phyloP scores from a whole-genome alignment of 2,113 vertebrate species.

The Ibidorhyncha struthersii region DNA sequence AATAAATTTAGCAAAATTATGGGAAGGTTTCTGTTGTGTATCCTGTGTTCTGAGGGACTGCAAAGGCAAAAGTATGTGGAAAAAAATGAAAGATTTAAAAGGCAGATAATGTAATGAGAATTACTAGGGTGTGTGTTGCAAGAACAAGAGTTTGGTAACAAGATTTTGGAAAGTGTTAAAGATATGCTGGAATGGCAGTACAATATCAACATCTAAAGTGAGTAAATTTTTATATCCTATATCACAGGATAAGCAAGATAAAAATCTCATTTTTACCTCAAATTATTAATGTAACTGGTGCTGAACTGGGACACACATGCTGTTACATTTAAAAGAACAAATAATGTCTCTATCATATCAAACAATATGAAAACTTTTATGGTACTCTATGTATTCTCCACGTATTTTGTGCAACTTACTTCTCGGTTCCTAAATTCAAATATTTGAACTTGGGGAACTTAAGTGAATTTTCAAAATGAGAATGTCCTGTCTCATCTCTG shows the following conservation, averaged over 20 bases:
- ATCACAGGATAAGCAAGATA: neutral
- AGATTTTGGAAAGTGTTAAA: neutral
- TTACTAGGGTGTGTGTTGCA: neutral
- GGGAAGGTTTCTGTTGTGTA: neutral
- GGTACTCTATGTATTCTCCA: neutral
- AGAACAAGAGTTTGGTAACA: neutral
- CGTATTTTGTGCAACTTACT: neutral
- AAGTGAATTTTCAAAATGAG: neutral
- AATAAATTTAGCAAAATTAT: neutral
- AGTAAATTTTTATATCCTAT: neutral
- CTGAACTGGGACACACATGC: neutral
- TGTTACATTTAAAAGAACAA: neutral
- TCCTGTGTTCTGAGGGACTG: neutral
- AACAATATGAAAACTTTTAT: neutral
- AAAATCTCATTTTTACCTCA: neutral
- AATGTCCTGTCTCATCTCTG: neutral
- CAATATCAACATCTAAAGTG: neutral
- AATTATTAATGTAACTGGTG: neutral
- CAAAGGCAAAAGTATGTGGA: neutral
- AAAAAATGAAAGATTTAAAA: neutral
- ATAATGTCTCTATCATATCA: neutral
- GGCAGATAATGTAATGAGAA: neutral
- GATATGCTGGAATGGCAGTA: neutral
- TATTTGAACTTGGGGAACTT: neutral
- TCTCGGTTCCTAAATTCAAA: neutral